Conservation (phyloP, 2,797 vertebrate species). For the Syncerus caffer region DNA sequence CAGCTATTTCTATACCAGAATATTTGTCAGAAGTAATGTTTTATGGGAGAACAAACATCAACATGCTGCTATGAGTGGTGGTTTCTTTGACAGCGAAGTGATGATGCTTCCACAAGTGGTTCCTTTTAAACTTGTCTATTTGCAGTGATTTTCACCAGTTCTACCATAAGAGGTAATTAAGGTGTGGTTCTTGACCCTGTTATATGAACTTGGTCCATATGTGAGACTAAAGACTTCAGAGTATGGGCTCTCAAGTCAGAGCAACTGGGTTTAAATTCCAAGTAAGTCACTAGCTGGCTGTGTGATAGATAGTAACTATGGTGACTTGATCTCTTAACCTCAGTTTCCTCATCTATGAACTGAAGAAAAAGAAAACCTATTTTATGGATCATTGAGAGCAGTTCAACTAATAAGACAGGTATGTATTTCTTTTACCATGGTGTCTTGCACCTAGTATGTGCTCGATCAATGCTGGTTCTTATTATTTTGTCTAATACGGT, state of each 20-base stretch:
- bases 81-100: neutral
- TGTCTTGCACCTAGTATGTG: neutral
- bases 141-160: neutral
- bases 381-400: neutral
- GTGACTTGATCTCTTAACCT: constrained; percentile 10
- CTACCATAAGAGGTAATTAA: neutral
- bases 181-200: neutral
- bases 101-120: neutral
- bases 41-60: neutral
- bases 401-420: neutral
- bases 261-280: constrained; percentile 50
- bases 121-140: constrained; percentile 1
- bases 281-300: neutral
- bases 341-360: constrained; percentile 40
- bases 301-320: neutral
- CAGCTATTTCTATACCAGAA: neutral
- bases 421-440: neutral
- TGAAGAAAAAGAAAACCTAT: neutral
- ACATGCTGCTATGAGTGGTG: neutral
- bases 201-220: neutral
- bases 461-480: neutral
- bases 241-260: neutral
- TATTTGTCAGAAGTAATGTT: neutral
- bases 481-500: neutral
- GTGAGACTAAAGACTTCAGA: neutral